These are phyloP conservation scores for Cisticola juncidis DNA, from an alignment of 2,113 vertebrate species.

Conservation along the genomic window DNA sequence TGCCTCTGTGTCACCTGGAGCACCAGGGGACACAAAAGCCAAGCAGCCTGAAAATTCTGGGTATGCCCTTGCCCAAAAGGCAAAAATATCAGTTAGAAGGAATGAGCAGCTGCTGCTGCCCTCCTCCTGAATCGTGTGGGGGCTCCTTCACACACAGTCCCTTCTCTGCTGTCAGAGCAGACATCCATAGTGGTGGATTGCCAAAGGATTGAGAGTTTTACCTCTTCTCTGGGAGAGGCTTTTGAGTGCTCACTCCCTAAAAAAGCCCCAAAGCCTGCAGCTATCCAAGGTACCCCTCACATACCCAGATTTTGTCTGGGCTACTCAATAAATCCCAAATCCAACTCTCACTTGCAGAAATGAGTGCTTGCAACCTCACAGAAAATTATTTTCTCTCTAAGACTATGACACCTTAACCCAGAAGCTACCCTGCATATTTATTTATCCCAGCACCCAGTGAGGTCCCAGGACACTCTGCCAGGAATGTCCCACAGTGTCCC, in stretches of 20 bases:
- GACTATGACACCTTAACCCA: background rate
- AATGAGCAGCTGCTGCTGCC: background rate
- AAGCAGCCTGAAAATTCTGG: background rate
- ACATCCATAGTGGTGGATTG: background rate
- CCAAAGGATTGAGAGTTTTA: background rate
- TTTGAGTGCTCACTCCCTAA: accelerated
- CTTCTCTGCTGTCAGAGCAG: background rate
- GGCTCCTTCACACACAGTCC: background rate
- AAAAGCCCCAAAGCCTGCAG: background rate
- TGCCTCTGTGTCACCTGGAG: background rate
- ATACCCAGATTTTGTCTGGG: background rate
- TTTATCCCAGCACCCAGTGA: background rate
- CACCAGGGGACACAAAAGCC: background rate
- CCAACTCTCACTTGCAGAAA: background rate
- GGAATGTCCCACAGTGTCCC: too few relatives aligned
- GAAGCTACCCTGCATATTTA: background rate
- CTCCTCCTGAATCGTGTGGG: accelerated
- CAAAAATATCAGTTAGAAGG: background rate
- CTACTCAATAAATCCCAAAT: background rate
- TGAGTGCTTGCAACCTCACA: background rate
- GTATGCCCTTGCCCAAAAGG: background rate
- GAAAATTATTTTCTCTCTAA: background rate
- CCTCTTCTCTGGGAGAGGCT: background rate
- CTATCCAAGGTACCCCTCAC: background rate
- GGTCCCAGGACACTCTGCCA: background rate